phyloP scores from a whole-genome alignment of 2,888 invertebrate species.

The Atethmia centrago region DNA sequence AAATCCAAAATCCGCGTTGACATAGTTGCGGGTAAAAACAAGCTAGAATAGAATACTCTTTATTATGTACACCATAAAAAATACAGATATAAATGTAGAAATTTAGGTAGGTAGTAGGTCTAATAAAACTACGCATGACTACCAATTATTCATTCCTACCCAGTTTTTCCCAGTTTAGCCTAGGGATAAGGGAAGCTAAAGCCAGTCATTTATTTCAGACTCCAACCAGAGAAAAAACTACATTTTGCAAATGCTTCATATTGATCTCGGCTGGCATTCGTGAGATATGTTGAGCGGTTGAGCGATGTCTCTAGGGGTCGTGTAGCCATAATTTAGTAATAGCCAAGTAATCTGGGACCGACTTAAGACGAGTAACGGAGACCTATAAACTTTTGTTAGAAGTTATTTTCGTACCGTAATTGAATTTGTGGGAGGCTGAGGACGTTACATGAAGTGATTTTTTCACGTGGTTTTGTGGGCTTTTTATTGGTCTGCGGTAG shows the following conservation, averaged over 20 bases:
- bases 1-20: background rate
- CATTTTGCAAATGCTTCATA: constrained; percentile 53
- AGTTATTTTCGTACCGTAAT: constrained; percentile 47
- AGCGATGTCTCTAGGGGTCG: constrained; percentile 19
- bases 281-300: constrained; percentile 25
- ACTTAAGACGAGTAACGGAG: constrained; percentile 33
- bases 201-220: constrained; percentile 38
- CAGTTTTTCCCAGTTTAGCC: constrained; percentile 44
- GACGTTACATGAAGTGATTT: constrained; percentile 3
- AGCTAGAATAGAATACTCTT: too few species aligned
- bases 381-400: constrained; percentile 31
- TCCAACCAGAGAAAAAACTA: constrained; percentile 42
- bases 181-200: constrained; percentile 32
- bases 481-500: constrained; percentile 20
- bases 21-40: background rate
- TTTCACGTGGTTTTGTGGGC: background rate
- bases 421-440: constrained; percentile 25
- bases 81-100: too few species aligned
- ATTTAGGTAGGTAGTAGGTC: background rate
- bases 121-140: constrained; percentile 40
- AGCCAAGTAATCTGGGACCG: constrained; percentile 28
- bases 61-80: too few species aligned
- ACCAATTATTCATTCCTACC: constrained; percentile 41
- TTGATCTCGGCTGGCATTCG: constrained; percentile 30
- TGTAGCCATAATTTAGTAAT: constrained; percentile 8